Base-by-base conservation (phyloP, 2,888 invertebrate species). In the Bhutanitis thaidina region DNA sequence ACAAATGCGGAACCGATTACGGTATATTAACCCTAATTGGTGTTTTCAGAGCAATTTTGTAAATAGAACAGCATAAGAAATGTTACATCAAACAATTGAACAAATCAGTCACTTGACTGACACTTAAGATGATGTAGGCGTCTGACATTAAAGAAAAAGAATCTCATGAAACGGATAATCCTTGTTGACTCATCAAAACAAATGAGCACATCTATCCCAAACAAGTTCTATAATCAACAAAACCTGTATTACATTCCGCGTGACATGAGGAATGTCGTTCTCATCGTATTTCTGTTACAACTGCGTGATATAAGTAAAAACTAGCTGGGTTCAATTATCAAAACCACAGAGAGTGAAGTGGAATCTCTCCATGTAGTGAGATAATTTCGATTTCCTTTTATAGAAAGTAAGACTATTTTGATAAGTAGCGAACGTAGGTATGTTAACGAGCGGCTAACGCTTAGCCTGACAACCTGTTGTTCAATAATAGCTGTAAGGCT, bases 351-450 rank as follows among this genome's bases (percentile, higher is more conserved):
- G 77, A 82, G 83, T 82, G 84, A 85, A 88, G 84, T 82, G 81
- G 80, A 83, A 83, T 85, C 83, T 77, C 69, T 57, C 74, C 77
- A 77, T 77, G 77, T 75, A 76, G 74, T 80, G 74, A 82, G 77
- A 80, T 79, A 81, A 86, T 87, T 87, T 87, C 86, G 87, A 85
- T 88, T 87, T 88, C 86, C 84, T 85, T 86, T 84, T 84, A 80
- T 87, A 88, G 88, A 88, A 88, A 88, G 88, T 87, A 82, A 88
- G 71, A 81, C 78, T 80, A 80, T 77, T 78, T 74, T 69, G 75
- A 79, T 83, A 72, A 71, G 64, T 71, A 71, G 68, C 64, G 67
- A 69, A 66, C 64, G 68, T 62, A 63, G 67, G 68, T 65, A 71
- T 72, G 74, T 74, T 74, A 73, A 75, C 70, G 69, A 74, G 67